These are phyloP conservation scores for Drosophila sordidula DNA, from an alignment of 2,888 invertebrate genomes.

Conservation along the genomic window DNA sequence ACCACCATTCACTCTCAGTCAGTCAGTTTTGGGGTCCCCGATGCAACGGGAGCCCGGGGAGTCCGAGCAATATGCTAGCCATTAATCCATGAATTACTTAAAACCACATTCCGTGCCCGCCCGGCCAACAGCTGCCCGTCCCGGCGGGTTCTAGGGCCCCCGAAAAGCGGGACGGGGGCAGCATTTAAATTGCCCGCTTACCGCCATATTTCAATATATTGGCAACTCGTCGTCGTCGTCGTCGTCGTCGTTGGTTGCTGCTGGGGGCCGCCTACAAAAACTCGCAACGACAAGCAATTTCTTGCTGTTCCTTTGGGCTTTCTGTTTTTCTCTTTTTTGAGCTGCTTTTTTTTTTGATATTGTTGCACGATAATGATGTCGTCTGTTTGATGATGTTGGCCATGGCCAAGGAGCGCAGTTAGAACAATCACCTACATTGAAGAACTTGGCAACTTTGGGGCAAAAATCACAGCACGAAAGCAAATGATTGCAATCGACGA, in stretches of 20 bases:
- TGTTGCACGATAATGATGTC: conserved; percentile 82
- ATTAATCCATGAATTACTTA: conserved; percentile 81
- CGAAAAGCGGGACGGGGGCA: conserved; percentile 21
- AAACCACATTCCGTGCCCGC: conserved; percentile 75
- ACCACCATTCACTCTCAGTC: conserved; percentile 75
- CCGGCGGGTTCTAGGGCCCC: too few relatives aligned
- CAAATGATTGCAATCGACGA: conserved; percentile 77
- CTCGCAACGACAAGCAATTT: conserved; percentile 69
- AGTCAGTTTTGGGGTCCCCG: conserved; percentile 21
- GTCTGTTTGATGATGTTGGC: conserved; percentile 77
- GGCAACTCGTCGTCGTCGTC: conserved; percentile 37
- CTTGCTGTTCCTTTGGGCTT: conserved; percentile 47
- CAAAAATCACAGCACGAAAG: conserved; percentile 80
- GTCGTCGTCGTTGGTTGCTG: conserved; percentile 17
- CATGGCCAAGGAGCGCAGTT: conserved; percentile 52
- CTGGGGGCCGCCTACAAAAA: conserved; percentile 72
- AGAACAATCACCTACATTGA: conserved; percentile 76
- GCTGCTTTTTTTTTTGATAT: conserved; percentile 59
- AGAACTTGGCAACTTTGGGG: conserved; percentile 63
- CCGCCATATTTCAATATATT: conserved; percentile 81
- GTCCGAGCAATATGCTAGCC: conserved; percentile 75
- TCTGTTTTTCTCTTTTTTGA: conserved; percentile 15
- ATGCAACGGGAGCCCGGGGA: conserved; percentile 15
- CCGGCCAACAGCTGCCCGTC: conserved; percentile 2
- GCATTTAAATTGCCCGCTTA: conserved; percentile 81